phyloP scores from a whole-genome alignment of 2,797 vertebrate genomes.

The Geotrypetes seraphini region DNA sequence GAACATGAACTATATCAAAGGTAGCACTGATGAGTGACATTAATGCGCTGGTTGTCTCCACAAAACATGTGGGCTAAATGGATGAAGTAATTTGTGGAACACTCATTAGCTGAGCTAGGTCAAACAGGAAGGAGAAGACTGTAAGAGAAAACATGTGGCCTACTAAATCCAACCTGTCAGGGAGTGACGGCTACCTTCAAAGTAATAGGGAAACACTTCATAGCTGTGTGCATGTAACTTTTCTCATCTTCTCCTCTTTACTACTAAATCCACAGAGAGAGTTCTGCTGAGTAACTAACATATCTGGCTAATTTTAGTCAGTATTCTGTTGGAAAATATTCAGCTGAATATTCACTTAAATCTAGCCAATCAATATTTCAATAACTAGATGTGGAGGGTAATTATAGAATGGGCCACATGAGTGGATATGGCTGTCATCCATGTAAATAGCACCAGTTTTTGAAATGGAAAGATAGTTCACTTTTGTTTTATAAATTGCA shows the following conservation, averaged over 20 bases:
- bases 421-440: too few species aligned
- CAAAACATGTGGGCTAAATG: not conserved
- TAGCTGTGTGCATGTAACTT: not conserved
- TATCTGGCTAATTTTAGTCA: too few species aligned
- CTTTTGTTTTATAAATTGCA: too few species aligned
- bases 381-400: too few species aligned
- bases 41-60: constrained; percentile 2
- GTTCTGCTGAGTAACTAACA: too few species aligned
- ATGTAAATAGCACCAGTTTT: too few species aligned
- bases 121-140: not conserved
- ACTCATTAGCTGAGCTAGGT: not conserved
- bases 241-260: not conserved
- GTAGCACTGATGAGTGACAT: constrained; percentile 11
- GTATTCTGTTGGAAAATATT: too few species aligned
- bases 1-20: constrained; percentile 22
- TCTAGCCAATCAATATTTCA: too few species aligned
- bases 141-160: not conserved
- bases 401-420: too few species aligned
- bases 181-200: not conserved
- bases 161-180: not conserved
- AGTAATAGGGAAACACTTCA: not conserved
- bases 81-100: constrained; percentile 4
- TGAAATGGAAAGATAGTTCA: too few species aligned
- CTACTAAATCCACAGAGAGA: too few species aligned
- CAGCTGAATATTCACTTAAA: too few species aligned